phyloP scores from a whole-genome alignment of 1,140 invertebrate species.

The Trichonephila inaurata region DNA sequence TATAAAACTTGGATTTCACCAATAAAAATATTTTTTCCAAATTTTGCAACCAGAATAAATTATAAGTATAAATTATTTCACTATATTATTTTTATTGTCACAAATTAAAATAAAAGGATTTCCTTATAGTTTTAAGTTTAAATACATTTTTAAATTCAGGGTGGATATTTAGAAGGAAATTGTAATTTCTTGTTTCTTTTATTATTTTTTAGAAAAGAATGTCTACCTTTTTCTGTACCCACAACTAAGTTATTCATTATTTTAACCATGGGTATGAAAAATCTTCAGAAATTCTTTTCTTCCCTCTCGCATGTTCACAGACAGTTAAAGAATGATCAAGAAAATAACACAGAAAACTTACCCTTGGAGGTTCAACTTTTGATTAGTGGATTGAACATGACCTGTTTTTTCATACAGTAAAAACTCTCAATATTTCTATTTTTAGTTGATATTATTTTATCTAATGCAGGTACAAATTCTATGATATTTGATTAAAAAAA shows the following conservation, averaged over 20 bases:
- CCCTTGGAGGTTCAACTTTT: conserved; percentile 43
- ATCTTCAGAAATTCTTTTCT: not conserved
- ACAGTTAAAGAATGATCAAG: not conserved
- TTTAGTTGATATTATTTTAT: not conserved
- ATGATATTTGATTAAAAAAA: not conserved
- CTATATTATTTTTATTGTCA: too few species aligned
- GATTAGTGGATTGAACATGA: conserved; percentile 33
- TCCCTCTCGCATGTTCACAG: not conserved
- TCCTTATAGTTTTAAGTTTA: too few species aligned
- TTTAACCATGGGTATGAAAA: not conserved
- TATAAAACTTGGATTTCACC: too few species aligned
- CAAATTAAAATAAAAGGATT: too few species aligned
- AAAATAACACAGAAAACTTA: not conserved
- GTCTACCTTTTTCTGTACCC: not conserved
- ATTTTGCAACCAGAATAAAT: too few species aligned
- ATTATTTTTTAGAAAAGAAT: conserved; percentile 35
- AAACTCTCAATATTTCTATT: not conserved
- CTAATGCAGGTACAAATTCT: too few species aligned
- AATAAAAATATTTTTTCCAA: too few species aligned
- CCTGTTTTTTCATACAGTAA: conserved; percentile 20
- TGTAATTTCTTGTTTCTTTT: too few species aligned
- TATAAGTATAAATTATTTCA: too few species aligned
- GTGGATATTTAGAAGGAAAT: too few species aligned
- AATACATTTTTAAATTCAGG: too few species aligned
- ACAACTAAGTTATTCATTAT: not conserved